Evolutionary conservation across 1,140 invertebrate genomes (phyloP), one percentile per base, ranked within the genome.

Genomic region (Drosophila ficusphila): DNA sequence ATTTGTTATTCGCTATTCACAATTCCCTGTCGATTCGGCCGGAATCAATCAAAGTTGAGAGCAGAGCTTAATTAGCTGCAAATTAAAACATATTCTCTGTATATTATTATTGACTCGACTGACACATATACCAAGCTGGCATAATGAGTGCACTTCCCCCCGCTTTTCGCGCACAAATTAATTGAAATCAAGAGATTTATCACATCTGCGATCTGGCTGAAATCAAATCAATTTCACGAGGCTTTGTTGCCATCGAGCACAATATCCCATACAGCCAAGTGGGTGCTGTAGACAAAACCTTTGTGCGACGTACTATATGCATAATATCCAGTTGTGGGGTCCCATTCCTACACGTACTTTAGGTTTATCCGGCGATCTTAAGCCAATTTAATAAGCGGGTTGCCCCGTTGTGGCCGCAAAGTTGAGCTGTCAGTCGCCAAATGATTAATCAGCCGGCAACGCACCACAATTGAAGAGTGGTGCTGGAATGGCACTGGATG

Each of bases 341-440:
- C 83, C 78, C 72, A 86, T 86, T 88, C 83, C 82, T 88, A 86
- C 82, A 86, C 82, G 82, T 86, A 85, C 56, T 51, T 14, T 82
- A 65, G 62, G 51, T 78, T 86, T 86, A 86, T 86, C 82, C 86
- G 86, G 77, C 83, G 76, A 86, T 86, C 82, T 86, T 82, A 86
- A 88, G 82, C 82, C 82, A 86, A 86, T 86, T 86, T 86, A 86
- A 86, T 86, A 86, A 86, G 82, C 82, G 77, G 79, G 72, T 79
- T 85, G 76, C 72, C 62, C 75, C 65, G 71, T 74, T 74, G 71
- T 74, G 60, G 70, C 71, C 71, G 72, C 81, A 86, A 86, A 86
- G 82, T 86, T 86, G 69, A 86, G 82, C 82, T 86, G 82, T 86
- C 82, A 86, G 82, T 86, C 77, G 82, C 76, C 86, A 82, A 67